Conservation (phyloP, 2,113 vertebrate genomes). For the Poecile atricapillus region DNA sequence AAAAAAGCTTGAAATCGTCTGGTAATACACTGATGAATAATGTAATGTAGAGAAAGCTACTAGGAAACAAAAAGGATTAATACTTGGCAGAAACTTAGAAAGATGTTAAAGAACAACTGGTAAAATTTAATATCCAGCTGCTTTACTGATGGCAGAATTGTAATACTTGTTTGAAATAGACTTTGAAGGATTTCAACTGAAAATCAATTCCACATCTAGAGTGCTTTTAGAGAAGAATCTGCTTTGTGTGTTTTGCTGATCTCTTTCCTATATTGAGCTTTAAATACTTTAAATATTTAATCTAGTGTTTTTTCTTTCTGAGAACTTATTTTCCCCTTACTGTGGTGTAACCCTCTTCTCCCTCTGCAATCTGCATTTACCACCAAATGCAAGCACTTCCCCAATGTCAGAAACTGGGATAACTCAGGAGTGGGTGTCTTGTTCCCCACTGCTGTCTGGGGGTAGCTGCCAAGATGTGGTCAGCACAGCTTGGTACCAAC, state of each 20-base stretch:
- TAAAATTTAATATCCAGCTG: slow-evolving; percentile 60
- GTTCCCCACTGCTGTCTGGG: neutral
- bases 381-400: neutral
- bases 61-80: slow-evolving; percentile 50
- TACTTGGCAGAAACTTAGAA: slow-evolving; percentile 42
- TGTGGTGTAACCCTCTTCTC: neutral
- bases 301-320: neutral
- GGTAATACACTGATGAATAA: slow-evolving; percentile 22
- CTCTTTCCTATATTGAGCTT: slow-evolving; percentile 18
- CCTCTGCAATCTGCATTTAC: neutral
- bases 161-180: slow-evolving; percentile 54
- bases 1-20: slow-evolving; percentile 38
- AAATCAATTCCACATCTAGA: slow-evolving; percentile 45
- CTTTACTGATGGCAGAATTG: slow-evolving; percentile 29
- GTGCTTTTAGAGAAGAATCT: neutral
- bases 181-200: slow-evolving; percentile 55
- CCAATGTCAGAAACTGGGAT: neutral
- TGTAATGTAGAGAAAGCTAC: slow-evolving; percentile 44
- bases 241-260: neutral
- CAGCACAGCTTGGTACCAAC: neutral
- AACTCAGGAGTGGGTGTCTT: neutral
- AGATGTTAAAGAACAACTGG: slow-evolving; percentile 44
- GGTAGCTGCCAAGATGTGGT: slow-evolving; percentile 1
- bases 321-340: neutral
- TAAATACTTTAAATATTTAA: slow-evolving; percentile 47